Evolutionary conservation across 1,140 invertebrate species (phyloP).

Genomic region (Microplitis mediator): DNA sequence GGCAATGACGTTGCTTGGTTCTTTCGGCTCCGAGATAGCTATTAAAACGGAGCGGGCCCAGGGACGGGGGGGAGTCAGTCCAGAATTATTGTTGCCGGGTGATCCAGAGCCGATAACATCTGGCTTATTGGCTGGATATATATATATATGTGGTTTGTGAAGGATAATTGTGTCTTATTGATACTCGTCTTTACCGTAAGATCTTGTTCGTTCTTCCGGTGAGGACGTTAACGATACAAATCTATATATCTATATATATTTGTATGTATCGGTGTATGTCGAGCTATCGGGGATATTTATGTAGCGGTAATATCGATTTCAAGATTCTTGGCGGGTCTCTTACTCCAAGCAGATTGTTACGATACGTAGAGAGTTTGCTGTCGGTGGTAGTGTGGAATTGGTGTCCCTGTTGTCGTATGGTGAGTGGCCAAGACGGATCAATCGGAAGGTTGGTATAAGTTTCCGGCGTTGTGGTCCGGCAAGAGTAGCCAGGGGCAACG

Average conservation of each 20-base stretch:
- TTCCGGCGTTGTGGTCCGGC: constrained; percentile 34
- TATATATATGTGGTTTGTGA: neutral
- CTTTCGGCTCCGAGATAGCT: neutral
- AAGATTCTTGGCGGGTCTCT: neutral
- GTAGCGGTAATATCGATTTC: neutral
- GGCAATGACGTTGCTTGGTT: neutral
- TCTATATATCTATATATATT: neutral
- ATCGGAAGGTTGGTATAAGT: constrained; percentile 50
- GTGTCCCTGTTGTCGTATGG: constrained; percentile 51
- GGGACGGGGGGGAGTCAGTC: neutral
- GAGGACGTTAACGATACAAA: neutral
- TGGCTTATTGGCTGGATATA: constrained; percentile 4
- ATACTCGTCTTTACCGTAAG: neutral
- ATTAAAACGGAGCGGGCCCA: constrained; percentile 1
- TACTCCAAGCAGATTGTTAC: neutral
- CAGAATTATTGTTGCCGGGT: constrained; percentile 8
- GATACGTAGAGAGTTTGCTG: neutral
- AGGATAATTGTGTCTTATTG: constrained; percentile 19
- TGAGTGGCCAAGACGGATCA: constrained; percentile 61
- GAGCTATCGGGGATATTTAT: neutral
- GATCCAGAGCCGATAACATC: constrained; percentile 22
- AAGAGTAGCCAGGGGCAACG: constrained; percentile 34
- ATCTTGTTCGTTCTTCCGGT: constrained; percentile 18
- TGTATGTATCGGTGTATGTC: neutral
- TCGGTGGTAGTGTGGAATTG: too few relatives aligned